Evolutionary conservation across 2,797 vertebrate species (phyloP), one percentile per base, ranked within the genome.

Genomic region (Diplodus puntazzo): DNA sequence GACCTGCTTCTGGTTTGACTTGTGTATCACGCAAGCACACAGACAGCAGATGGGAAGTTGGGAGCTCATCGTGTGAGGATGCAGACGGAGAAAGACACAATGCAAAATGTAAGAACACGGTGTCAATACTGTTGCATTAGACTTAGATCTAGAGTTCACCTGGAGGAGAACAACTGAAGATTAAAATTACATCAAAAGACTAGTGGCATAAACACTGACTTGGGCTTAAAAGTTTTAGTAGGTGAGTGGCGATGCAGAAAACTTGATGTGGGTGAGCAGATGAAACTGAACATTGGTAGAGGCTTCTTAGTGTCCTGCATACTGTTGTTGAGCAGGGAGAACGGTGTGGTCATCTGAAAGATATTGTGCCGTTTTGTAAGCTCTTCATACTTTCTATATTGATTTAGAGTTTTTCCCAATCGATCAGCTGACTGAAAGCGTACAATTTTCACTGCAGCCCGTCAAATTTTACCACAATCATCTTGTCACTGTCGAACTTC

Each of bases 1-100:
- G 90, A 91, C 88, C 90, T 90, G 88, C 79, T 92, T 92, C 83
- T 79, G 74, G 75, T 83, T 72, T 75, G 42, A 45, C 71, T 79
- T 78, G 57, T 83, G 49, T 25, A 49, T 87, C 75, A 83, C 54
- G 45, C 85, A 66, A 76, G 80, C 61, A 64, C 49, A 53, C 52
- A 79, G 73, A 65, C 39, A 13, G 72, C 10, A 18, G 49, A 77
- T 27, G 45, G 18, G 8, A 49, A 55, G 54, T 34, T 13, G 23
- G 60, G 74, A 53, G 62, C 67, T 77, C 61, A 64, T 65, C 59
- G 48, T 66, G 58, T 65, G 49, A 53, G 49, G 63, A 69, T 17
- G 39, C 21, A 64, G 45, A 61, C 39, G 25, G 11, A 67, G 14
- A 14, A 55, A 70, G 43, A 46, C 45, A 48, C 57, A 48, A 53